Evolutionary conservation across 2,888 invertebrate genomes (phyloP), one percentile per base, ranked within the genome.

Genomic region (Nephrocerus scutellatus): DNA sequence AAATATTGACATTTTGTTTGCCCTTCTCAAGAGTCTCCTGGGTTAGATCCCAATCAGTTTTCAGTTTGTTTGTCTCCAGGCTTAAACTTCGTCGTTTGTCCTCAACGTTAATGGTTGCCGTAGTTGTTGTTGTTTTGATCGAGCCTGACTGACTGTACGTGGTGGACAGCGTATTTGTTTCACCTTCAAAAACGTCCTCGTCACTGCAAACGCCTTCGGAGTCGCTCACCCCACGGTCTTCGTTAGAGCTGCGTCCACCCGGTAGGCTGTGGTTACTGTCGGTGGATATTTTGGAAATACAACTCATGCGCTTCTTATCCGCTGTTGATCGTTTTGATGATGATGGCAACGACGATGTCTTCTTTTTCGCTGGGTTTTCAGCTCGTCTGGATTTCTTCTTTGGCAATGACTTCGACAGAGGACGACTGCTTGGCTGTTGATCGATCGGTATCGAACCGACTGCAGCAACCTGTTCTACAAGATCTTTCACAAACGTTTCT

Each of bases 401-500:
- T 39, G 59, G 38, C 25, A 51, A 46, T 6, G 50, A 38, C 39
- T 60, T 58, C 8, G 36, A 10, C 5, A n/a, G n/a, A n/a, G n/a
- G n/a, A 16, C 48, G 47, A 12, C 18, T 47, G 50, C 32, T 55
- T 50, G 14, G 56, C 50, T 12, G 53, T 50, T 32, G 47, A 46
- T 14, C 46, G 28, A 5, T 36, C 22, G 18, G 18, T 14, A 15
- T 41, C 31, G 2, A 33, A n/a, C n/a, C 39, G 41, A 7, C 36
- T 8, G 55, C 59, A 30, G 71, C 69, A 13, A 75, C 76, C 44
- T 68, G 70, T 47, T 77, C 74, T 3, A 79, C 58, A 2, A 79
- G 67, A 36, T 77, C 75, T 41, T 75, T 74, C 3, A 80, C 47
- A 37, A 79, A 72, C 26, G 74, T 74, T 30, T 75, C 72, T 6